Base-by-base conservation (phyloP, 2,888 invertebrate species). In the Noctua pronuba region DNA sequence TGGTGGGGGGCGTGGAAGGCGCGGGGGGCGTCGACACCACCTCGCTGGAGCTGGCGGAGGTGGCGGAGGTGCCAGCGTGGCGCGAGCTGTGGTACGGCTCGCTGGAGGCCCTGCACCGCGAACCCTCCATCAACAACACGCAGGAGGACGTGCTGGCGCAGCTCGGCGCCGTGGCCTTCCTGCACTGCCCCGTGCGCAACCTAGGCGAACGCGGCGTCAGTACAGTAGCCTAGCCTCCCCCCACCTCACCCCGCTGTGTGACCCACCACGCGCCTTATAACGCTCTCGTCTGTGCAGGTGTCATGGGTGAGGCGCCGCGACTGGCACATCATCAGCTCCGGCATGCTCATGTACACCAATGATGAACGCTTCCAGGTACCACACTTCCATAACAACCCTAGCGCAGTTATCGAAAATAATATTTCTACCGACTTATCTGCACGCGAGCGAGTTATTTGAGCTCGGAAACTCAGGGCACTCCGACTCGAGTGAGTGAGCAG, bases 261-360 rank as follows among this genome's bases (percentile, higher is more conserved):
- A 6, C 35, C 28, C 31, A 8, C 18, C 18, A 10, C 10, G 28
- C 21, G 62, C 1, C 41, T 28, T 41, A 13, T 75, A 66, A 86
- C 74, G 46, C 62, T 58, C 52, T 35, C 70, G 31, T 69, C 44
- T 79, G 80, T 79, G 95, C 97, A 99, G 98, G 98, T 99, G 92
- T 99, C 99, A 75, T 99, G 99, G 99, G 98, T 99, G 89, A 97
- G 99, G 74, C 97, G 98, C 86, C 97, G 99, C 92, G 99, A 99
- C 97, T 99, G 99, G 98, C 99, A 99, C 97, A 99, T 99, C 93
- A 97, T 99, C 93, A 99, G 99, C 91, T 98, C 98, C 80, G 99
- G 99, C 71, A 97, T 98, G 95, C 98, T 98, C 95, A 98, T 99
- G 91, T 99, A 98, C 96, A 99, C 99, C 89, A 99, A 98, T 95